Conservation (phyloP, 2,888 invertebrate species). For the Perithous albicinctus region DNA sequence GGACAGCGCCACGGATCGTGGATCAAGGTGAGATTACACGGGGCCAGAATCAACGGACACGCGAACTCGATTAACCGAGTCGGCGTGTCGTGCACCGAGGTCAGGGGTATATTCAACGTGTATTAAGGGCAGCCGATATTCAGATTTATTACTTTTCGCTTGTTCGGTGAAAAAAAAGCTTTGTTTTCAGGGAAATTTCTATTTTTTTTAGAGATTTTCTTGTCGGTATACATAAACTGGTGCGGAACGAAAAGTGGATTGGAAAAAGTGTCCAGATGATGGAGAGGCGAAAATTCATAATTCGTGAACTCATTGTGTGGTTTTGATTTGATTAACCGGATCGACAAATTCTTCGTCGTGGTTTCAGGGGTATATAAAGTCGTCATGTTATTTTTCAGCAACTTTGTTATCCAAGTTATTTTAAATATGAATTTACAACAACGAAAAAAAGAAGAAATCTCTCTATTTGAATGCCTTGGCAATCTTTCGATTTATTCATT, state of each 20-base stretch:
- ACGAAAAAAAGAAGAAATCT: too few species aligned
- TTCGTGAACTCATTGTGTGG: too few species aligned
- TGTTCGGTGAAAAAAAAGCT: too few species aligned
- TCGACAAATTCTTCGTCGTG: too few species aligned
- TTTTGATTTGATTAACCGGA: too few species aligned
- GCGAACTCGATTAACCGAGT: slow-evolving; percentile 57
- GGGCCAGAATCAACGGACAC: slow-evolving; percentile 54
- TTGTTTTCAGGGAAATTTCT: background rate
- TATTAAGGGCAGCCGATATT: slow-evolving; percentile 21
- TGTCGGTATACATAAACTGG: too few species aligned
- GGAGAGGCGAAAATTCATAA: too few species aligned
- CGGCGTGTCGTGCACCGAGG: slow-evolving; percentile 31
- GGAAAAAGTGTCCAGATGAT: too few species aligned
- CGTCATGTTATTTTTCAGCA: background rate
- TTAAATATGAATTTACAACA: background rate
- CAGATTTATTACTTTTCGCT: background rate
- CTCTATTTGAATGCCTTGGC: background rate
- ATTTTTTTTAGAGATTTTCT: background rate
- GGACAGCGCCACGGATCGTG: slow-evolving; percentile 52
- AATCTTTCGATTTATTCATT: background rate
- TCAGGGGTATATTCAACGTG: slow-evolving; percentile 50
- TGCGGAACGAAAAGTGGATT: too few species aligned
- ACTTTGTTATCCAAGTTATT: background rate
- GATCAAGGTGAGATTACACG: slow-evolving; percentile 59
- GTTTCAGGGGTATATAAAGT: too few species aligned